Conservation (phyloP, 2,113 vertebrate genomes). For the Sinosuthora webbiana region DNA sequence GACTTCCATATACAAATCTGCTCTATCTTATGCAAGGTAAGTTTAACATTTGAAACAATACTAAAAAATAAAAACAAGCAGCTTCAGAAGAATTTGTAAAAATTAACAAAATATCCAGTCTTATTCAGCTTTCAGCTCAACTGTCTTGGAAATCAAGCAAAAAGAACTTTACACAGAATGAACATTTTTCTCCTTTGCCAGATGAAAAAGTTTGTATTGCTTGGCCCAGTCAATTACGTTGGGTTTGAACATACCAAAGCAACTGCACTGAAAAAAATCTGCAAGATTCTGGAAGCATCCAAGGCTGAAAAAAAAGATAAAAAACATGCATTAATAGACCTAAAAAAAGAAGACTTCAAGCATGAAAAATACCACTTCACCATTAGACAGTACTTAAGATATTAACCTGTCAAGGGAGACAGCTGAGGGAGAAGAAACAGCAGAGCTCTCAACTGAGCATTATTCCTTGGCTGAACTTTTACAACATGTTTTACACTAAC, state of each 20-base stretch:
- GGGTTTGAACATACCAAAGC: slow-evolving; percentile 87
- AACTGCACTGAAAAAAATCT: slow-evolving; percentile 90
- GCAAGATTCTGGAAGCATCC: slow-evolving; percentile 88
- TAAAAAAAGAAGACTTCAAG: not conserved
- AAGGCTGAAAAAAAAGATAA: slow-evolving; percentile 71
- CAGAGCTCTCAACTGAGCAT: not conserved
- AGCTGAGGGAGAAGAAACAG: not conserved
- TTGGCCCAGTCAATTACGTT: slow-evolving; percentile 88
- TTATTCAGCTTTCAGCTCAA: slow-evolving; percentile 21
- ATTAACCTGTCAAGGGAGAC: not conserved
- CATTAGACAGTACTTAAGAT: not conserved
- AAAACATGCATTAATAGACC: not conserved
- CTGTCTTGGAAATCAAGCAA: not conserved
- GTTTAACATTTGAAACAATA: not conserved
- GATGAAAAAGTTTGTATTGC: slow-evolving; percentile 77
- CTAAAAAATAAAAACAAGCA: not conserved
- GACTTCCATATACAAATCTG: not conserved
- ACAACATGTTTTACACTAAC: not conserved
- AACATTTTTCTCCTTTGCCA: slow-evolving; percentile 71
- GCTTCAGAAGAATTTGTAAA: slow-evolving; percentile 3
- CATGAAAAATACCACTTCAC: not conserved
- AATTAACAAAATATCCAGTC: slow-evolving; percentile 15
- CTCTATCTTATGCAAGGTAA: not conserved
- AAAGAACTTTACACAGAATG: slow-evolving; percentile 81
- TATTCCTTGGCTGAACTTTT: not conserved